Conservation (phyloP, 1,140 invertebrate genomes). For the Drosophila suzukii region DNA sequence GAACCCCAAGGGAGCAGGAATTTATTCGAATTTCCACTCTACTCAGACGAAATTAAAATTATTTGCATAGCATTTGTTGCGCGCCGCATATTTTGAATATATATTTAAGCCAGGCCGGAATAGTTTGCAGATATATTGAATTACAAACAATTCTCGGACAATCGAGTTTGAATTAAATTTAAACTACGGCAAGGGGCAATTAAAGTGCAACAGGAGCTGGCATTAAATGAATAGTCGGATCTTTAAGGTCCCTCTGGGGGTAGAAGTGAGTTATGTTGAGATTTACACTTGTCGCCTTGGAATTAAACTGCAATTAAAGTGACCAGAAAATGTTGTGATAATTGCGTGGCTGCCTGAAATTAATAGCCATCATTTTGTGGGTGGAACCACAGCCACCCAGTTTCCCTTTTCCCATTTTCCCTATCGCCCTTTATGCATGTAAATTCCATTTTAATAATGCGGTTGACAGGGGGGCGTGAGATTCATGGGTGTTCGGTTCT, state of each 20-base stretch:
- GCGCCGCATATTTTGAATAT: constrained; percentile 28
- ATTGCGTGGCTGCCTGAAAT: constrained; percentile 69
- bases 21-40: constrained; percentile 14
- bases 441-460: constrained; percentile 76
- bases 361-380: constrained; percentile 74
- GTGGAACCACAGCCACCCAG: neutral
- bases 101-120: neutral
- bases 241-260: constrained; percentile 26
- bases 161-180: constrained; percentile 16
- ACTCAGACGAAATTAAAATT: constrained; percentile 22
- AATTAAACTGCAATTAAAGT: constrained; percentile 76
- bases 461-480: constrained; percentile 6
- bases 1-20: constrained; percentile 11
- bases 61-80: constrained; percentile 31
- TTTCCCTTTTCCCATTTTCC: neutral
- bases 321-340: constrained; percentile 77
- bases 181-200: constrained; percentile 8
- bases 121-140: constrained; percentile 10
- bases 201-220: constrained; percentile 10
- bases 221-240: constrained; percentile 1
- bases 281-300: constrained; percentile 53
- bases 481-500: no score
- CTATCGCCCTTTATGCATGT: constrained; percentile 29
- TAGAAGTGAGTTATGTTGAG: constrained; percentile 22
- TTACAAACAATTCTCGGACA: constrained; percentile 3